These are phyloP conservation scores for Virgularia gustaviana DNA, from an alignment of 92 coral and sea anemone genomes.

Conservation along the genomic window DNA sequence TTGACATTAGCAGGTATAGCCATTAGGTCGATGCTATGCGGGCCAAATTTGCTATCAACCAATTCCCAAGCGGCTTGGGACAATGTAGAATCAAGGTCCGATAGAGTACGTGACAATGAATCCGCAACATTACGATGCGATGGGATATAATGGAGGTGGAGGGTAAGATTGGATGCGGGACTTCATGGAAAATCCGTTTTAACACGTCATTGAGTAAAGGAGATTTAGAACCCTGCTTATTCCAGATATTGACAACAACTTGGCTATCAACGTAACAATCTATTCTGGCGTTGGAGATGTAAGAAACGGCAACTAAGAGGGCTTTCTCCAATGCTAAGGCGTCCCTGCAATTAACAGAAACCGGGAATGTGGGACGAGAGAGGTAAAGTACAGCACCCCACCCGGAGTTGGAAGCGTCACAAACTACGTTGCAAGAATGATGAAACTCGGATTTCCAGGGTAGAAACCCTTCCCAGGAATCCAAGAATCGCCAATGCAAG, in stretches of 20 bases:
- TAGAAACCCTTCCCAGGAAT: slow-evolving; percentile 9
- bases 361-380: neutral
- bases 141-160: slow-evolving; percentile 28
- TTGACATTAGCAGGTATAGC: slow-evolving; percentile 40
- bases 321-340: too few species aligned
- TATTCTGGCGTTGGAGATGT: too few species aligned
- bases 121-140: slow-evolving; percentile 15
- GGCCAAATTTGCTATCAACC: neutral
- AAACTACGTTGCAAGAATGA: neutral
- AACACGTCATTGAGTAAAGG: neutral
- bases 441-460: slow-evolving; percentile 11
- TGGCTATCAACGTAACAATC: slow-evolving; percentile 25
- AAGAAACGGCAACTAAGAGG: neutral
- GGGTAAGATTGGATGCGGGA: too few species aligned
- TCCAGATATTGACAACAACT: neutral
- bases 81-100: slow-evolving; percentile 50
- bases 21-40: neutral
- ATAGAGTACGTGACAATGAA: too few species aligned
- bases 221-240: neutral
- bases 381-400: slow-evolving; percentile 46
- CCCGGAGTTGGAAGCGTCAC: slow-evolving; percentile 50
- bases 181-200: neutral
- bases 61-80: slow-evolving; percentile 29
- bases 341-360: too few species aligned
- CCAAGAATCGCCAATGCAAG: slow-evolving; percentile 11